These are phyloP conservation scores for Drosophila picticornis DNA, from an alignment of 2,888 invertebrate genomes.

Conservation along the genomic window DNA sequence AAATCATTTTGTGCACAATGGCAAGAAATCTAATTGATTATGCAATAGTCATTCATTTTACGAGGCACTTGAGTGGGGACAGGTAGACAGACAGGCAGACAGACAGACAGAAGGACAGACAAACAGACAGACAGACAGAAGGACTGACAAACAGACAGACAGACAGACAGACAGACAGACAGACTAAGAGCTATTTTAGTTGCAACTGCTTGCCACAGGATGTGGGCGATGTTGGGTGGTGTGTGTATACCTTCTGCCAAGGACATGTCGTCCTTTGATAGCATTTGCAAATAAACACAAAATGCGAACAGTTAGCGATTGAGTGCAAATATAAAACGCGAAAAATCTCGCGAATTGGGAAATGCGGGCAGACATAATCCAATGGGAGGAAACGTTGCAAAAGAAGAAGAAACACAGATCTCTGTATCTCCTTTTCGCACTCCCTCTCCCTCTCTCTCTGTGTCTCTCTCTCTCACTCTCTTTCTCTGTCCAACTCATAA, in stretches of 20 bases:
- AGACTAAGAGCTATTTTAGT: conserved; percentile 28
- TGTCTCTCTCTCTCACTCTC: not conserved
- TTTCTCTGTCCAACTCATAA: conserved; percentile 8
- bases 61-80: conserved; percentile 17
- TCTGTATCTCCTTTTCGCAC: not conserved
- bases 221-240: not conserved
- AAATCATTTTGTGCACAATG: not conserved
- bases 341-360: conserved; percentile 64
- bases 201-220: conserved; percentile 23
- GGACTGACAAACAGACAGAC: too few species aligned
- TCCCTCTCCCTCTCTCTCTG: not conserved
- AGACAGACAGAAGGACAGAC: too few species aligned
- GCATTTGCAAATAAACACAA: conserved; percentile 71
- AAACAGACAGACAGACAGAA: conserved; percentile 6
- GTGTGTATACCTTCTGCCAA: conserved; percentile 4
- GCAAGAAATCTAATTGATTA: conserved; percentile 48
- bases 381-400: not conserved
- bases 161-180: not conserved
- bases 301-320: conserved; percentile 61
- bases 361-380: conserved; percentile 3
- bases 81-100: conserved; percentile 1
- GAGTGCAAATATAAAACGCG: conserved; percentile 61
- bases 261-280: conserved; percentile 58
- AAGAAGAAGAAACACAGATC: not conserved
- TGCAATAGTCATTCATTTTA: conserved; percentile 50